Conservation (phyloP, 2,113 vertebrate genomes). For the Apistogramma diplotaenia region DNA sequence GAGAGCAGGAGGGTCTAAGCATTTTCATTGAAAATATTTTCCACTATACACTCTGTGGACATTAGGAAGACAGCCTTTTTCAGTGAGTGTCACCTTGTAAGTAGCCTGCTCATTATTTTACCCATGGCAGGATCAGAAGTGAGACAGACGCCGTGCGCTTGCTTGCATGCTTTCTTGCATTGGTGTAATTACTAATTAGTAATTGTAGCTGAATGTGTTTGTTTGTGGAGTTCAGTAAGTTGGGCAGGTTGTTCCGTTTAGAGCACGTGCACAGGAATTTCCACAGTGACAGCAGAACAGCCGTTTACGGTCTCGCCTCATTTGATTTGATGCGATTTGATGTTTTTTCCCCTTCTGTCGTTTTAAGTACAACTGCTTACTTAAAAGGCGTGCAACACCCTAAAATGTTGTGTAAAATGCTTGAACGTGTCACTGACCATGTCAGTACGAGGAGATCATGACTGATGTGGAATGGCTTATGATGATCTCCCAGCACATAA, state of each 20-base stretch:
- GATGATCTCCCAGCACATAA: background rate
- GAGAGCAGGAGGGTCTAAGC: constrained; percentile 38
- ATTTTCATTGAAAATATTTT: constrained; percentile 58
- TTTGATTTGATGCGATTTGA: background rate
- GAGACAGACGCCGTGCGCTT: background rate
- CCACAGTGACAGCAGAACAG: background rate
- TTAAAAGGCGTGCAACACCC: background rate
- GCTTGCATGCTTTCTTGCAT: background rate
- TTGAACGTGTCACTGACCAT: background rate
- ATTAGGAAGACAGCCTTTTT: constrained; percentile 36
- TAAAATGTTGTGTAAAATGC: background rate
- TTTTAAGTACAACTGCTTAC: background rate
- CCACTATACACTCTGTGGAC: constrained; percentile 37
- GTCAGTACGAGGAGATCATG: background rate
- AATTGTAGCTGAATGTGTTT: background rate
- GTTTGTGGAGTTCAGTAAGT: constrained; percentile 19
- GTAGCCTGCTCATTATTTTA: constrained; percentile 49
- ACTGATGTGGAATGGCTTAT: background rate
- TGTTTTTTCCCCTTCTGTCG: background rate
- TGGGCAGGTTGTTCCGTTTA: background rate
- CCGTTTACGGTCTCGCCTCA: background rate
- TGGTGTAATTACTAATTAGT: background rate
- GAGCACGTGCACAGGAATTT: background rate
- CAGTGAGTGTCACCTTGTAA: constrained; percentile 61
- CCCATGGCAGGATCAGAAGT: background rate